Evolutionary conservation across 2,888 invertebrate species (phyloP).

Genomic region (Yponomeuta evonymella): DNA sequence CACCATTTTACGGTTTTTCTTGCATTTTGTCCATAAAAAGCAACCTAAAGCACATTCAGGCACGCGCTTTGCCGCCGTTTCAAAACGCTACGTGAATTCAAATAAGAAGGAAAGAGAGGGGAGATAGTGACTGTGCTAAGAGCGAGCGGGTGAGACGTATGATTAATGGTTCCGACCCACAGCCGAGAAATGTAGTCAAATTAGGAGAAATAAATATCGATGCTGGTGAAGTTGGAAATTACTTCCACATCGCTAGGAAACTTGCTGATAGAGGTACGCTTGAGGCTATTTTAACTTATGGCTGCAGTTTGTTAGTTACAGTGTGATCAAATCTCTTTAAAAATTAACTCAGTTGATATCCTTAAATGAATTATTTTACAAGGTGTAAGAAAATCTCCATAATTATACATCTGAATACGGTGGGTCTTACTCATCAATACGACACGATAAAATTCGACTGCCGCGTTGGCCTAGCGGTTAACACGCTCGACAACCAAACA

Average conservation of each 20-base stretch:
- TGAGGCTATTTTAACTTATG: too few species aligned
- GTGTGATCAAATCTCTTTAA: too few species aligned
- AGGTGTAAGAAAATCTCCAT: too few species aligned
- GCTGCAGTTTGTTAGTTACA: too few species aligned
- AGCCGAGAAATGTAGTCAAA: constrained; percentile 68
- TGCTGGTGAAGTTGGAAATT: constrained; percentile 5
- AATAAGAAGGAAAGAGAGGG: constrained; percentile 43
- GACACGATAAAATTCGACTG: too few species aligned
- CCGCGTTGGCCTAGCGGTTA: too few species aligned
- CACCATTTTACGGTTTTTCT: constrained; percentile 64
- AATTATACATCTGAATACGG: too few species aligned
- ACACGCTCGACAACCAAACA: too few species aligned
- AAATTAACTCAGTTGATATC: too few species aligned
- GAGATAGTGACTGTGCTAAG: constrained; percentile 22
- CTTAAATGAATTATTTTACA: too few species aligned
- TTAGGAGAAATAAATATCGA: constrained; percentile 66
- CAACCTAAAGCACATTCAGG: constrained; percentile 34
- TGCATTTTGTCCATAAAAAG: constrained; percentile 49
- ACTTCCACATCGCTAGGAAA: background rate
- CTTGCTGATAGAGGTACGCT: too few species aligned
- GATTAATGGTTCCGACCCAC: constrained; percentile 57
- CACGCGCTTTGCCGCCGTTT: constrained; percentile 57
- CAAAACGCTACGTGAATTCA: constrained; percentile 56
- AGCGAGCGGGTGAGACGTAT: constrained; percentile 38
- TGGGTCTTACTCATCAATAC: too few species aligned